Base-by-base conservation (phyloP, 2,113 vertebrate species). In the Istiophorus platypterus region DNA sequence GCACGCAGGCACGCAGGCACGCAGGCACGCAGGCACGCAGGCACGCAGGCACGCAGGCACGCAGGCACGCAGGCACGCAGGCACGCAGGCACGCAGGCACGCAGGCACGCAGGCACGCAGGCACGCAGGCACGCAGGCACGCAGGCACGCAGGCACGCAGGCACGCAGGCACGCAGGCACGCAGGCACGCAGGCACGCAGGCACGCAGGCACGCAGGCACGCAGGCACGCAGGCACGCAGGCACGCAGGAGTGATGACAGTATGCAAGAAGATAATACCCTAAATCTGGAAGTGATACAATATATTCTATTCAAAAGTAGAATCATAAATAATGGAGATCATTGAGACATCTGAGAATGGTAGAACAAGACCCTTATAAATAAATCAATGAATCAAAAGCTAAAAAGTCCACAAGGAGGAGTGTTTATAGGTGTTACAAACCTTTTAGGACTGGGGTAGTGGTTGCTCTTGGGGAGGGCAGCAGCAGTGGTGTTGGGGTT, bases 391-490 rank as follows among this genome's bases (percentile, higher is more conserved):
- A 69, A 34, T 26, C 24, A 58, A 54, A 49, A 59, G 8, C 17
- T 15, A 10, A 73, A 65, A 58, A 7, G 8, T 17, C 27, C 15
- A 49, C 17, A 3, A 51, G 20, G 4, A 51, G 20, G n/a, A 9
- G 52, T 76, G 49, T 62, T 47, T 58, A n/a, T n/a, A n/a, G n/a
- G 72, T 26, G 49, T 65, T 47, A 41, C 82, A 18, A 74, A 95
- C 98, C 98, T 98, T 95, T 99, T 99, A 66, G 98, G 98, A 88
- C 98, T 99, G 51, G 97, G 97, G 94, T 97, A 99, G 82, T 97
- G 95, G 95, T 96, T 97, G 93, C 96, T 98, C 93, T 97, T 96
- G 84, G 97, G 97, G 78, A 97, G 92, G 78, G 90, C 89, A 51
- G 94, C 93, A 61, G 93, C 41, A 77, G 89, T 94, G 90, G 93